Conservation (phyloP, 30 jellyfish, hydroid and myxozoan genomes). For the Catostylus mosaicus region DNA sequence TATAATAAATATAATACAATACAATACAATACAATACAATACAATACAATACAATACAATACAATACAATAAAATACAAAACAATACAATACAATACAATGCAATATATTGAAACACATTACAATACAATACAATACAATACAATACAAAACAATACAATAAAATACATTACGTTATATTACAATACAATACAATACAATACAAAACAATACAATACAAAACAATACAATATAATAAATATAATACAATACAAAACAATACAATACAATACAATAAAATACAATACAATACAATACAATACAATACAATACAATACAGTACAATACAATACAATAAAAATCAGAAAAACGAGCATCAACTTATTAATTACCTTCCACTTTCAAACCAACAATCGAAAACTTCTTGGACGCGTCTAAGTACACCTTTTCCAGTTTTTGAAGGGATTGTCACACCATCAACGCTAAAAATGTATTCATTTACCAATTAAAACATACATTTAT, state of each 20-base stretch:
- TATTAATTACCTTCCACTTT: constrained; percentile 96
- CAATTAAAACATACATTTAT: too few relatives aligned
- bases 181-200: background rate
- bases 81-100: background rate
- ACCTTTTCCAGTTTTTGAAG: constrained; percentile 90
- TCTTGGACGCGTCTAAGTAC: constrained; percentile 83
- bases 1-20: background rate
- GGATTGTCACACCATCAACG: constrained; percentile 91
- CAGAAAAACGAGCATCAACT: too few relatives aligned
- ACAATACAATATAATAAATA: background rate
- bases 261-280: background rate
- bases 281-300: background rate
- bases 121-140: background rate
- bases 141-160: background rate
- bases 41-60: background rate
- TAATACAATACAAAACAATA: background rate
- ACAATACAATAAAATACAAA: background rate
- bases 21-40: background rate
- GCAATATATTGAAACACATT: background rate
- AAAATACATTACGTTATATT: background rate
- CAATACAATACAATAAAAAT: background rate
- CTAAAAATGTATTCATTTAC: too few relatives aligned
- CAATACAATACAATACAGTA: background rate
- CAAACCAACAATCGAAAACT: constrained; percentile 99
- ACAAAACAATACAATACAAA: background rate